A percentile compares a stretch with the other conserved stretches of the same genome.
Evolutionary conservation across 1,140 invertebrate species (phyloP).

Genomic region (Drosophila guanche): DNA sequence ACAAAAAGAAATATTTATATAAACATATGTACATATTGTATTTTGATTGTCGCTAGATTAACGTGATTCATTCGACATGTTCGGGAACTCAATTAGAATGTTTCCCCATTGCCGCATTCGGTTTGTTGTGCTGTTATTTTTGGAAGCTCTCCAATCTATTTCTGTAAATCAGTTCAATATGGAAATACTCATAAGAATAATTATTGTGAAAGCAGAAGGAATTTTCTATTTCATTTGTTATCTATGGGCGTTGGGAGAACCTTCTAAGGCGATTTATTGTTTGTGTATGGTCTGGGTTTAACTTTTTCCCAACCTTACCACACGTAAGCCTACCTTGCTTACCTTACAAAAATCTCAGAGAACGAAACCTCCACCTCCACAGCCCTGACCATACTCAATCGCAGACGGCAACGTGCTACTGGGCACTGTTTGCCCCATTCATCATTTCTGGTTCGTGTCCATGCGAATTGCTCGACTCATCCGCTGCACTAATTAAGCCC

Average conservation of each 20-base stretch:
- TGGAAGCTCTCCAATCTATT: slow-evolving; percentile 23
- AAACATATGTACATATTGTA: not conserved
- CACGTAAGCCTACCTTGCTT: not conserved
- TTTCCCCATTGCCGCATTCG: not conserved
- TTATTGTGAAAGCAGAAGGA: slow-evolving; percentile 19
- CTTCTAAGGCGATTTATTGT: slow-evolving; percentile 17
- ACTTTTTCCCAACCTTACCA: slow-evolving; percentile 13
- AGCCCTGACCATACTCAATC: no score
- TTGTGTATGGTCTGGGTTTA: not conserved
- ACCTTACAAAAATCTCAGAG: no score
- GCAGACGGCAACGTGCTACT: no score
- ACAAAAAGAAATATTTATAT: slow-evolving; percentile 20
- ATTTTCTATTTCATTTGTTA: slow-evolving; percentile 16
- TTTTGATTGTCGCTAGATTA: slow-evolving; percentile 47
- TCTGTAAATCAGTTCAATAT: slow-evolving; percentile 6
- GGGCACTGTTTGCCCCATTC: slow-evolving; percentile 11
- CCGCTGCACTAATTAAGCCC: slow-evolving; percentile 47
- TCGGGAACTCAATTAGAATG: slow-evolving; percentile 41
- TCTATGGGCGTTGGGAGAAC: not conserved
- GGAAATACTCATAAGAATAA: slow-evolving; percentile 7
- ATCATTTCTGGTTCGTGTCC: slow-evolving; percentile 40
- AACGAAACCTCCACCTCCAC: no score
- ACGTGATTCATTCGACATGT: slow-evolving; percentile 41
- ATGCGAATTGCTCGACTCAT: slow-evolving; percentile 50
- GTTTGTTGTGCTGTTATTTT: slow-evolving; percentile 24